Evolutionary conservation across 2,797 vertebrate genomes (phyloP), one percentile per base, ranked within the genome.

Genomic region (Loris lydekkerianus): DNA sequence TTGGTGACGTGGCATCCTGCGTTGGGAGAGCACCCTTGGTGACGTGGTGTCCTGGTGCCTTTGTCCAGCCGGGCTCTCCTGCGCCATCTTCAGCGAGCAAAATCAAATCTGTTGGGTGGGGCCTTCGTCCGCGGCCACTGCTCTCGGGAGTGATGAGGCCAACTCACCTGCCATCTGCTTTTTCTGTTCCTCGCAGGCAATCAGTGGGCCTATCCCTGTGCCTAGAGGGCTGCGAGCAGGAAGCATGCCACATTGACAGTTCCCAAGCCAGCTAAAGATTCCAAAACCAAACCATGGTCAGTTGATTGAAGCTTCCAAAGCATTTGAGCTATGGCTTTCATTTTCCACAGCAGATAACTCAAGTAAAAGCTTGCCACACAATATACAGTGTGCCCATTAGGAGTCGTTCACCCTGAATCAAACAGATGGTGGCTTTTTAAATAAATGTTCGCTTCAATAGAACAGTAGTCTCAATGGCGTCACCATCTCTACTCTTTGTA

Each of bases 141-240:
- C 70, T 81, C 43, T 88, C 60, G 90, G 73, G 61, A 96, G 90
- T 75, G 90, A 75, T 85, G 83, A 81, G 61, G 61, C 93, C 88
- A 93, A 21, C 91, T 97, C 95, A 95, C 96, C 97, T 93, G 65
- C 92, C 96, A 94, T 94, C 97, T 97, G 96, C 93, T 92, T 96
- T 75, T 72, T 56, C 83, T 23, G 1, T 86, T 56, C 87, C 83
- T 93, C 1, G 1, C 86, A 93, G 87, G 89, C 78, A 85, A 85
- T 89, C 91, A 86, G 70, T 43, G 56, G 11, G 23, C 76, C 60
- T 58, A 29, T 82, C 37, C 85, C 83, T 67, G 7, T 87, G 86
- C 93, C 77, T 88, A 69, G 81, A 95, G 81, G 63, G 65, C 89
- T 88, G 43, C 83, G 63, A 90, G 87, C 40, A 67, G 92, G 96